Evolutionary conservation across 2,797 vertebrate species (phyloP).

Genomic region (Sorex maritimensis): DNA sequence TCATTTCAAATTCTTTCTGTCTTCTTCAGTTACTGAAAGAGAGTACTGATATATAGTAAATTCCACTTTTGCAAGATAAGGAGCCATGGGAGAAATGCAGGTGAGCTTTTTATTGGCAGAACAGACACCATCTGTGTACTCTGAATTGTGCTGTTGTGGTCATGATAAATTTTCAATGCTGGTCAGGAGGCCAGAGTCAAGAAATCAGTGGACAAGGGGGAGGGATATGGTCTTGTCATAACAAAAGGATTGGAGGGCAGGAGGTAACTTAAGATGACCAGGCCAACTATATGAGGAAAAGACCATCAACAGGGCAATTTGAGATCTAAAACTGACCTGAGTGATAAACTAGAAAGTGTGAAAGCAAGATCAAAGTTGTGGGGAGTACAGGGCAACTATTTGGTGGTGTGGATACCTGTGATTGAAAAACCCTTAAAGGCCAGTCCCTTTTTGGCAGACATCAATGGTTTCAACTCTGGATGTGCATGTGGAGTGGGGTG

Average conservation of each 20-base stretch:
- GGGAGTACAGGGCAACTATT: neutral
- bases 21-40: constrained; percentile 11
- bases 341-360: neutral
- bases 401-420: neutral
- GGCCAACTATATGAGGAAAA: fast-evolving
- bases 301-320: neutral
- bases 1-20: neutral
- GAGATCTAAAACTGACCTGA: neutral
- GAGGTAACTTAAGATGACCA: neutral
- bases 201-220: neutral
- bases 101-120: constrained; percentile 3
- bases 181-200: constrained; percentile 15
- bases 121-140: neutral
- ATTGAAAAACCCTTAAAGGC: neutral
- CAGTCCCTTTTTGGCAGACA: neutral
- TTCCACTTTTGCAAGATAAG: neutral
- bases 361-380: neutral
- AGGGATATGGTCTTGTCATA: neutral
- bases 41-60: neutral
- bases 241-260: neutral
- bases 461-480: too few species aligned
- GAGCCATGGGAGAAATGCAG: neutral
- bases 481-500: too few species aligned
- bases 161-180: neutral
- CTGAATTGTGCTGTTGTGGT: neutral